Percentiles rank a stretch among this genome's conserved stretches.
Evolutionary conservation across 2,113 vertebrate species (phyloP).

Genomic region (Arizona elegans): DNA sequence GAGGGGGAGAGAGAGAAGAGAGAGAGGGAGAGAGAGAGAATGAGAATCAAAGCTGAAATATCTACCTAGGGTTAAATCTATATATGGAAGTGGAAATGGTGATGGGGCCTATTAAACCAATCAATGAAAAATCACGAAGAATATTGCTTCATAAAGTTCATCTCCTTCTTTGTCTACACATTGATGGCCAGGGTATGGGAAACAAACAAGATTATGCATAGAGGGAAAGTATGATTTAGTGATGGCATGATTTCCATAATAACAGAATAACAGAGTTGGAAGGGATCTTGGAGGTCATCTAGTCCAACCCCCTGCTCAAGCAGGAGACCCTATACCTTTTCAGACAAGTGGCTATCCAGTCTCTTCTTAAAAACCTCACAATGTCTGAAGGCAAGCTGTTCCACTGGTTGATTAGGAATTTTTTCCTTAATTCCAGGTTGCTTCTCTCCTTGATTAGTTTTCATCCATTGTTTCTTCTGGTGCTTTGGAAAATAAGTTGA

Average conservation of each 20-base stretch:
- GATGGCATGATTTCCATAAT: background rate
- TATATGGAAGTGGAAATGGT: background rate
- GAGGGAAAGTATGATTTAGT: background rate
- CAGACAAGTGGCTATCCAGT: background rate
- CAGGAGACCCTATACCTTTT: background rate
- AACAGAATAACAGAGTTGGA: background rate
- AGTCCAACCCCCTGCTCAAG: background rate
- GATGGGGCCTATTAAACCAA: background rate
- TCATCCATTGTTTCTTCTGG: background rate
- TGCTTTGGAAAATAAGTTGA: background rate
- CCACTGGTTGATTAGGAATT: background rate
- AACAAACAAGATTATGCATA: background rate
- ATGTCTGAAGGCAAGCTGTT: background rate
- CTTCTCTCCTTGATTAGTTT: background rate
- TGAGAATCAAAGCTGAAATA: background rate
- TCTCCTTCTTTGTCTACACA: background rate
- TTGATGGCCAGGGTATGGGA: background rate
- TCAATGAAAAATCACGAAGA: background rate
- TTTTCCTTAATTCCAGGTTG: background rate
- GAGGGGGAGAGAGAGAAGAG: too few species aligned
- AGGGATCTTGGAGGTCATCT: background rate
- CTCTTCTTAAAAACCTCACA: background rate
- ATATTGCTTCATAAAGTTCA: background rate
- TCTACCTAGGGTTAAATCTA: background rate
- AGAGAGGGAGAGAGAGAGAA: too few species aligned